Percentiles rank a stretch among this genome's conserved stretches.
Evolutionary conservation across 2,797 vertebrate genomes (phyloP).

Genomic region (Microhierax caerulescens): DNA sequence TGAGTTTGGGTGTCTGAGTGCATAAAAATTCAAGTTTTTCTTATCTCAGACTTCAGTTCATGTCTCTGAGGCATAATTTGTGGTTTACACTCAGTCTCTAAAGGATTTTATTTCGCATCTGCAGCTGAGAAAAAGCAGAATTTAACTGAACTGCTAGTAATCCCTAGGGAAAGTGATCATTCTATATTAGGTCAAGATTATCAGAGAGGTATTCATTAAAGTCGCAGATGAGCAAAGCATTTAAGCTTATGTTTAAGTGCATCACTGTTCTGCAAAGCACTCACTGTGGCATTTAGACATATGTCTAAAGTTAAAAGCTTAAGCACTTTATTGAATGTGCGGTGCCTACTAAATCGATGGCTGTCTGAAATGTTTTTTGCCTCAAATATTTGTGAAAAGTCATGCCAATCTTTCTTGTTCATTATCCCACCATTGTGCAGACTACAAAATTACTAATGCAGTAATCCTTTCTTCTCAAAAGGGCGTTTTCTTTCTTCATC

Average conservation of each 20-base stretch:
- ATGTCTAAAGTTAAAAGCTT: neutral
- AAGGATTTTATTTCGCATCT: slow-evolving; percentile 19
- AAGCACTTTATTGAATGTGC: neutral
- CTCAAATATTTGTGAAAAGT: neutral
- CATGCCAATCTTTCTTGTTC: neutral
- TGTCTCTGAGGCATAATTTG: slow-evolving; percentile 21
- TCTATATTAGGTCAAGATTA: neutral
- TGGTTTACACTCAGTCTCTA: neutral
- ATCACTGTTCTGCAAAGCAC: neutral
- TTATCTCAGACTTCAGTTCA: neutral
- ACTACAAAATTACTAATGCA: neutral
- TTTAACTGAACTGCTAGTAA: neutral
- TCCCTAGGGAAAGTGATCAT: neutral
- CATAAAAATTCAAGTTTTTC: neutral
- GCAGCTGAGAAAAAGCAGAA: neutral
- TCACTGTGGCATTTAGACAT: neutral
- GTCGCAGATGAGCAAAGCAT: neutral
- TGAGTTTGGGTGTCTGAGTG: neutral
- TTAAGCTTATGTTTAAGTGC: neutral
- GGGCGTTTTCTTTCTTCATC: neutral
- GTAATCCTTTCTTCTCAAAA: neutral
- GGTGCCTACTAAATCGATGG: neutral
- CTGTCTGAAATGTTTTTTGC: neutral
- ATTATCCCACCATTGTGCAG: neutral
- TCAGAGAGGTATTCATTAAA: neutral